Conservation (phyloP, 1,140 invertebrate genomes). For the Panagrolaimus sp. region DNA sequence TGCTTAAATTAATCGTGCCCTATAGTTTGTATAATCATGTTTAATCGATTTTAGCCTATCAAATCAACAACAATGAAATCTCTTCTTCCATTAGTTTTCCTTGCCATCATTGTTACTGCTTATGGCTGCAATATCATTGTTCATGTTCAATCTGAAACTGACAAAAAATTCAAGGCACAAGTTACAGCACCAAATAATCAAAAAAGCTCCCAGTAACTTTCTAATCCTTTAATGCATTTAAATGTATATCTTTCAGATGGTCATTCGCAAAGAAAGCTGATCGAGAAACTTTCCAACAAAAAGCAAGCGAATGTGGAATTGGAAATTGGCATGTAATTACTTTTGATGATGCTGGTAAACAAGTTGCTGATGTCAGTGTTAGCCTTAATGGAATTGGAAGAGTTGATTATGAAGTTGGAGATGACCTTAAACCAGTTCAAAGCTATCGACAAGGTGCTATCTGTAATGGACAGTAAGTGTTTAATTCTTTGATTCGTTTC, state of each 20-base stretch:
- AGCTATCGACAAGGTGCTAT: conserved; percentile 52
- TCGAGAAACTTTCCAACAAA: conserved; percentile 54
- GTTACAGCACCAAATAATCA: conserved; percentile 49
- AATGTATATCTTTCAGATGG: conserved; percentile 46
- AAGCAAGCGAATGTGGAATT: conserved; percentile 46
- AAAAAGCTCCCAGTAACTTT: conserved; percentile 50
- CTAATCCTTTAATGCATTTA: too few species aligned
- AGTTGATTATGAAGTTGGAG: conserved; percentile 47
- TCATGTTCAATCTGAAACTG: conserved; percentile 49
- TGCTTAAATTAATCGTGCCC: too few species aligned
- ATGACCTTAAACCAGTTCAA: conserved; percentile 46
- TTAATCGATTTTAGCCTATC: too few species aligned
- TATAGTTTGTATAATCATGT: too few species aligned
- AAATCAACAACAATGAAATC: background rate
- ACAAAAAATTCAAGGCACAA: conserved; percentile 50
- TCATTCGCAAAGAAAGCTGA: conserved; percentile 39
- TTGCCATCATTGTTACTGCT: background rate
- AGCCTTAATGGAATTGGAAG: conserved; percentile 51
- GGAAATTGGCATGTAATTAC: conserved; percentile 24
- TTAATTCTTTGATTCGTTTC: too few species aligned
- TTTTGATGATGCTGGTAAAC: conserved; percentile 27
- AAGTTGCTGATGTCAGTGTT: conserved; percentile 21
- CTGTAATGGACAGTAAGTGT: conserved; percentile 52
- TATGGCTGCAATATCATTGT: conserved; percentile 51
- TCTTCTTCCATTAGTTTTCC: background rate